Percentiles rank a stretch among this genome's conserved stretches.
Evolutionary conservation across 2,888 invertebrate species (phyloP).

Genomic region (Cryptocheilus praepositus): DNA sequence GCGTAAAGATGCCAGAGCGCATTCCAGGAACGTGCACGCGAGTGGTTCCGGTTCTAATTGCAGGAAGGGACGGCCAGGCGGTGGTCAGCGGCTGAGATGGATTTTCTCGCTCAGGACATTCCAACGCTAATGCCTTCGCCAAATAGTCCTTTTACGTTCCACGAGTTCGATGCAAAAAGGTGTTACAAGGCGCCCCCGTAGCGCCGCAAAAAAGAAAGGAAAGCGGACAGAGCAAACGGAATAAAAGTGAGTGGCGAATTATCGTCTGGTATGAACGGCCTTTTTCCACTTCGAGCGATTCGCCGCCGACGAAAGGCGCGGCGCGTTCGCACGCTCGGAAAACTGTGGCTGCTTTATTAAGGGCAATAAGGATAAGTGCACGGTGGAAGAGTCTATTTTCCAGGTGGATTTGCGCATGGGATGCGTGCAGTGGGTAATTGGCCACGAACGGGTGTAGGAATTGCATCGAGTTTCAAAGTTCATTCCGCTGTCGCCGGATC

Average conservation of each 20-base stretch:
- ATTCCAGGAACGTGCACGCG: conserved; percentile 34
- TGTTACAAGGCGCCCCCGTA: conserved; percentile 13
- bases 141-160: conserved; percentile 34
- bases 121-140: conserved; percentile 37
- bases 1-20: conserved; percentile 36
- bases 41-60: conserved; percentile 44
- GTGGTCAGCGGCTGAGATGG: conserved; percentile 36
- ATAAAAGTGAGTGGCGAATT: neutral
- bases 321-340: conserved; percentile 22
- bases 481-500: neutral
- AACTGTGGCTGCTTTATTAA: conserved; percentile 48
- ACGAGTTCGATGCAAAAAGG: conserved; percentile 8
- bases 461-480: conserved; percentile 42
- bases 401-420: conserved; percentile 27
- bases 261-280: neutral
- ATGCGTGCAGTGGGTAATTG: conserved; percentile 35
- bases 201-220: conserved; percentile 4
- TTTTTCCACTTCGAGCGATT: neutral
- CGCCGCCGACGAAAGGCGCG: conserved; percentile 16
- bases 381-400: conserved; percentile 39
- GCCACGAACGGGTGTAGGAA: conserved; percentile 41
- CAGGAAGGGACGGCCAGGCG: conserved; percentile 35
- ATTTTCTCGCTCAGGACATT: conserved; percentile 43
- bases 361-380: conserved; percentile 47
- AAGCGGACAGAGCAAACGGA: neutral